These are phyloP conservation scores for Amphimallon solstitiale DNA, from an alignment of 2,888 invertebrate genomes.

Conservation along the genomic window DNA sequence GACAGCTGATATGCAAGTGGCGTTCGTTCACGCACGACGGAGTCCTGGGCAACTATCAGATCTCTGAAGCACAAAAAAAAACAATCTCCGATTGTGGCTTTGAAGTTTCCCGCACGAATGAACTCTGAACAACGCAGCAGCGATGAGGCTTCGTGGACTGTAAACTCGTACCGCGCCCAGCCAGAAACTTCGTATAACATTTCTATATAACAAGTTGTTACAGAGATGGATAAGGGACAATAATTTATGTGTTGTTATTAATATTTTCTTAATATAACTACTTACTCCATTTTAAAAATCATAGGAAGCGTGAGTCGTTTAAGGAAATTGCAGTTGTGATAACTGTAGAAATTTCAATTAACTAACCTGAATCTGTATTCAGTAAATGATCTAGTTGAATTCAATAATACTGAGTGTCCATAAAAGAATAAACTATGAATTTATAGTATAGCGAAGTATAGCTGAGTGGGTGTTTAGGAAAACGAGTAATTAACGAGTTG, in stretches of 20 bases:
- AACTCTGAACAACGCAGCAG: conserved; percentile 5
- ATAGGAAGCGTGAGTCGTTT: too few species aligned
- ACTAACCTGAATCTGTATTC: too few species aligned
- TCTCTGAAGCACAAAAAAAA: conserved; percentile 36
- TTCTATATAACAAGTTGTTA: conserved; percentile 12
- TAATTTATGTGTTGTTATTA: background rate
- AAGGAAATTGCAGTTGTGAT: too few species aligned
- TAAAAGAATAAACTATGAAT: too few species aligned
- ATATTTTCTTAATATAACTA: background rate
- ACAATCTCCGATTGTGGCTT: conserved; percentile 34
- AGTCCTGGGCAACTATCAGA: conserved; percentile 22
- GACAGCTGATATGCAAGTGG: conserved; percentile 38
- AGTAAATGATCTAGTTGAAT: too few species aligned
- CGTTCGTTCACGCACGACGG: conserved; percentile 41
- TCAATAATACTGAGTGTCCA: too few species aligned
- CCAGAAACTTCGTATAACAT: background rate
- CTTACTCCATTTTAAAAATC: background rate
- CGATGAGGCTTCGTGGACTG: background rate
- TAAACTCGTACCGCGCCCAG: conserved; percentile 7
- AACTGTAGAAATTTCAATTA: too few species aligned
- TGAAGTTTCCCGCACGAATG: conserved; percentile 31
- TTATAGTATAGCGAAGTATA: too few species aligned
- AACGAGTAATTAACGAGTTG: too few species aligned
- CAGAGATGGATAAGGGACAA: background rate
- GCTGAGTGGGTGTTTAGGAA: too few species aligned